Base-by-base conservation (phyloP, 1,140 invertebrate species). In the Drosophila gunungcola region DNA sequence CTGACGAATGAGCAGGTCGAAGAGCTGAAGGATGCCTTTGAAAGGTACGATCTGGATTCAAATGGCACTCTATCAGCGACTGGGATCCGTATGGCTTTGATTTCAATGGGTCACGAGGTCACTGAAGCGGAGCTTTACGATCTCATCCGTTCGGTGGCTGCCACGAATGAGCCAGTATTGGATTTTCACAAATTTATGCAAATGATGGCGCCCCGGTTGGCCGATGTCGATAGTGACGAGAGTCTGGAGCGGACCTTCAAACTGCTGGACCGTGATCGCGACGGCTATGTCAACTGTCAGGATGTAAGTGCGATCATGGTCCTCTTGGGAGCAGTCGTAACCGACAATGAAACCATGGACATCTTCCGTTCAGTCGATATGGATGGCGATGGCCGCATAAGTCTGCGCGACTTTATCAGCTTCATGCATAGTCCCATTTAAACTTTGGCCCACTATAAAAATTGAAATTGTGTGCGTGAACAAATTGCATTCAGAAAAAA, bases 81-180 rank as follows among this genome's bases (percentile, higher is more conserved):
- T 0, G 70, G 88, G 12, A 21, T 86, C 36, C 63, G 57, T 21
- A 6, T 57, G 27, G 61, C 70, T 6, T 4, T 82, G 29, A 27
- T 46, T 9, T 16, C 36, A 0, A 1, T 70, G 41, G 82, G 82
- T 11, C 36, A 58, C 13, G 56, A 64, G 10, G n/a, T 41, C 3
- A 81, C 81, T 2, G 82, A 85, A 43, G 64, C 82, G 2, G 82
- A 85, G 7, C 48, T 85, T 0, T 70, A 86, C 29, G 82, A 75
- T 13, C 46, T 75, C 13, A 63, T 85, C 10, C 10, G 32, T 4
- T 9, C 34, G 3, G 55, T 56, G 9, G 21, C 34, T 16, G 5
- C 3, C 9, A 4, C 39, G 6, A n/a, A 12, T 3, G 34, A 38
- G 1, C 0, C 1, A 3, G 4, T 21, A 3, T 9, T 83, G 2